Conservation (phyloP, 2,888 invertebrate species). For the Pammene aurita region DNA sequence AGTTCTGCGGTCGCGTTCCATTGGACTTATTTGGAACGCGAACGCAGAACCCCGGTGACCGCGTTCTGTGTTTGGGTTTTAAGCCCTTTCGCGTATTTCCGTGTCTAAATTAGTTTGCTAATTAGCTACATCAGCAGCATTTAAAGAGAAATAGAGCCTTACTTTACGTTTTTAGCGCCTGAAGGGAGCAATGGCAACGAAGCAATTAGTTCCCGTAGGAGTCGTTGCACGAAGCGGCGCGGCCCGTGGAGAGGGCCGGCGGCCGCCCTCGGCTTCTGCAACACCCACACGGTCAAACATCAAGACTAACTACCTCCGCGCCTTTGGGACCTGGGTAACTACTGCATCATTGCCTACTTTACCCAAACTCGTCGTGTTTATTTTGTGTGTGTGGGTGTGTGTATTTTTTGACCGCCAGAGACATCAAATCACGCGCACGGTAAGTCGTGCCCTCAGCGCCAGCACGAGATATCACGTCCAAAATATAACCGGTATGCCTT, state of each 20-base stretch:
- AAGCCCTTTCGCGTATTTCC: neutral
- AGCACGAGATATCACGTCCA: too few species aligned
- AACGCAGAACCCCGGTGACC: too few species aligned
- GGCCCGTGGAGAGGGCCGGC: neutral
- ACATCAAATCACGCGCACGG: too few species aligned
- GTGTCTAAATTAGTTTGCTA: neutral
- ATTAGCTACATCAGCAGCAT: neutral
- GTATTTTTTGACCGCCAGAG: too few species aligned
- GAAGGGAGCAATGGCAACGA: constrained; percentile 24
- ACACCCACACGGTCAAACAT: constrained; percentile 14
- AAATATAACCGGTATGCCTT: too few species aligned
- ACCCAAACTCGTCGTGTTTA: too few species aligned
- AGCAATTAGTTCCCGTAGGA: constrained; percentile 26
- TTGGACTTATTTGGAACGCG: too few species aligned
- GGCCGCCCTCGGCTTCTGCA: constrained; percentile 5
- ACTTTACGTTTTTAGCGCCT: constrained; percentile 15
- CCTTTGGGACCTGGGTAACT: neutral
- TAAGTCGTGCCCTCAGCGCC: too few species aligned
- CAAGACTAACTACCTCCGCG: neutral
- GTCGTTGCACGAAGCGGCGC: constrained; percentile 13
- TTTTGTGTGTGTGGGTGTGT: too few species aligned
- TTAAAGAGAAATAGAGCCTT: neutral
- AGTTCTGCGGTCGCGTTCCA: too few species aligned
- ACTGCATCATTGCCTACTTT: too few species aligned
- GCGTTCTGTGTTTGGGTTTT: too few species aligned